Conservation (phyloP, 2,888 invertebrate species). For the Hymenopus coronatus region DNA sequence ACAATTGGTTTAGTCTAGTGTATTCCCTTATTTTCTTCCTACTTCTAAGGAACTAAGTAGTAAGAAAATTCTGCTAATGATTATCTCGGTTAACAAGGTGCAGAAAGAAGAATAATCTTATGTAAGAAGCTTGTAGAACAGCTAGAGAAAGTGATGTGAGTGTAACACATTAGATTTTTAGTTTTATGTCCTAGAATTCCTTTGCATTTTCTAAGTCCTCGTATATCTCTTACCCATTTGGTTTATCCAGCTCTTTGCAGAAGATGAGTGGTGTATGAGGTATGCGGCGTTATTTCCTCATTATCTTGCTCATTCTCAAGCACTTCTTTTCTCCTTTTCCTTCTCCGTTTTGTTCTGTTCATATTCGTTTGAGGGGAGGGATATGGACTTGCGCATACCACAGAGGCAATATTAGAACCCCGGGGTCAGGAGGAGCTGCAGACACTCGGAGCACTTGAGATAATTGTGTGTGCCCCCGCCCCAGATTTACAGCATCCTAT, state of each 20-base stretch:
- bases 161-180: no score
- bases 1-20: no score
- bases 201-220: no score
- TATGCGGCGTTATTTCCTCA: not conserved
- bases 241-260: not conserved
- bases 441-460: not conserved
- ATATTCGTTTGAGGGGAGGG: no score
- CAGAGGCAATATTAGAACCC: not conserved
- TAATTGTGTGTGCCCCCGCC: not conserved
- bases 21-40: no score
- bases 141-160: no score
- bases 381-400: not conserved
- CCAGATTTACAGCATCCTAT: not conserved
- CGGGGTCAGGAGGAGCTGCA: not conserved
- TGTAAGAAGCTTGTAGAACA: no score
- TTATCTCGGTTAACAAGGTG: no score
- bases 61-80: no score
- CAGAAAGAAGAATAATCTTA: no score
- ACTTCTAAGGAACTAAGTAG: no score
- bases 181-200: no score
- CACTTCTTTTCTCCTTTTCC: not conserved
- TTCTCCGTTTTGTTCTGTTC: not conserved
- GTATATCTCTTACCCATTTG: not conserved
- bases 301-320: not conserved
- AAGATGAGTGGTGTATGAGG: not conserved